These are phyloP conservation scores for Pachypanchax playfairii DNA, from an alignment of 2,113 vertebrate genomes.

Conservation along the genomic window DNA sequence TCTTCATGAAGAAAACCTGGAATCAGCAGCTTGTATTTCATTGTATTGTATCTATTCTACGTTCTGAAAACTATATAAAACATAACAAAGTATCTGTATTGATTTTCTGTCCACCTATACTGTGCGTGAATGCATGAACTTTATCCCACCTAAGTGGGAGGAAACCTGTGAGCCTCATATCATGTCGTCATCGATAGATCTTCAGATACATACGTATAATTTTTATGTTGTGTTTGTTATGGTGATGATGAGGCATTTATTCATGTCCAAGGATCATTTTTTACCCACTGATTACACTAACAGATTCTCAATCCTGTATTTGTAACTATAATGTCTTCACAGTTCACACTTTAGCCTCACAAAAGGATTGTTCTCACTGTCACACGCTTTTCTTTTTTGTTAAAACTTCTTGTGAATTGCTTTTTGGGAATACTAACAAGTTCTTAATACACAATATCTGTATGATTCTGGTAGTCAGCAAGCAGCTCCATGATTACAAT, in stretches of 20 bases:
- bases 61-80: neutral
- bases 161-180: neutral
- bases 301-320: slow-evolving; percentile 13
- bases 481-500: slow-evolving; percentile 51
- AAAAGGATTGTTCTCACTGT: slow-evolving; percentile 26
- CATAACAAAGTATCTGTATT: neutral
- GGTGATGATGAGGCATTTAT: too few species aligned
- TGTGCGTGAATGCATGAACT: too few species aligned
- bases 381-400: slow-evolving; percentile 29
- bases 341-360: slow-evolving; percentile 17
- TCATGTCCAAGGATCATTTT: slow-evolving; percentile 29
- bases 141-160: neutral
- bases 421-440: slow-evolving; percentile 28
- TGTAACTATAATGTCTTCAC: slow-evolving; percentile 26
- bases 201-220: neutral
- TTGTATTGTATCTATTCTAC: neutral
- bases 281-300: slow-evolving; percentile 32
- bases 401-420: slow-evolving; percentile 40
- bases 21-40: too few species aligned
- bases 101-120: neutral
- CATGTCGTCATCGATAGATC: neutral
- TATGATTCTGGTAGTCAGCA: slow-evolving; percentile 46
- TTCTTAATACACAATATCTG: slow-evolving; percentile 51
- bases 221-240: neutral
- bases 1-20: too few species aligned